Conservation (phyloP, 2,888 invertebrate species). For the Adineta ricciae region DNA sequence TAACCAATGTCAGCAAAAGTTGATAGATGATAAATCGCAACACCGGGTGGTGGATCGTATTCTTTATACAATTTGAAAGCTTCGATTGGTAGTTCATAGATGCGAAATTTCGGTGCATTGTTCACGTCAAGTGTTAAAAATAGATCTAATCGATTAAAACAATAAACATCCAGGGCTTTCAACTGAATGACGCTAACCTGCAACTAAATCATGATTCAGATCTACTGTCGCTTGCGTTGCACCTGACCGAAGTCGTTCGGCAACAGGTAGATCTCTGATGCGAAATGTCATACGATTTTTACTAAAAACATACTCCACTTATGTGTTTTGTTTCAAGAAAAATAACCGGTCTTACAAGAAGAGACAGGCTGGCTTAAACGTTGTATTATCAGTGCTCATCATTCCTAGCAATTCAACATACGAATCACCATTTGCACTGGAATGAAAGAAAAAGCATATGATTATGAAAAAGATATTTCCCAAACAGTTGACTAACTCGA, state of each 20-base stretch:
- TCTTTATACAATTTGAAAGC: slow-evolving; percentile 27
- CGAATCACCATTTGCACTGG: slow-evolving; percentile 79
- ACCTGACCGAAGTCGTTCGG: neutral
- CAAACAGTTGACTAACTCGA: neutral
- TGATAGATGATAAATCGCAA: slow-evolving; percentile 60
- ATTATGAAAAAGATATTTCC: neutral
- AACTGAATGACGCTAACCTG: slow-evolving; percentile 47
- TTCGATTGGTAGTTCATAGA: slow-evolving; percentile 32
- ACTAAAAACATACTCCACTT: neutral
- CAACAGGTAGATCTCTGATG: neutral
- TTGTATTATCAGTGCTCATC: slow-evolving; percentile 47
- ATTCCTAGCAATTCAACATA: slow-evolving; percentile 78
- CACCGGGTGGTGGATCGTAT: slow-evolving; percentile 11
- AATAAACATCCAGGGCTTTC: no score
- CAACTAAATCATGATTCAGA: slow-evolving; percentile 69
- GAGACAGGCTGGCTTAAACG: slow-evolving; percentile 35
- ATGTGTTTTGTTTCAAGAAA: slow-evolving; percentile 24
- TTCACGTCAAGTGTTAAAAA: slow-evolving; percentile 62
- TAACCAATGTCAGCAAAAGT: slow-evolving; percentile 67
- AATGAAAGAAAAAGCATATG: neutral
- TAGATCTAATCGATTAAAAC: slow-evolving; percentile 56
- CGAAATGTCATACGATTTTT: neutral
- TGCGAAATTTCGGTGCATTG: slow-evolving; percentile 26
- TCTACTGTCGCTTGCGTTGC: slow-evolving; percentile 57
- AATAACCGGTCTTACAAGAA: neutral